Evolutionary conservation across 2,113 vertebrate species (phyloP).

Genomic region (Odontesthes bonariensis): DNA sequence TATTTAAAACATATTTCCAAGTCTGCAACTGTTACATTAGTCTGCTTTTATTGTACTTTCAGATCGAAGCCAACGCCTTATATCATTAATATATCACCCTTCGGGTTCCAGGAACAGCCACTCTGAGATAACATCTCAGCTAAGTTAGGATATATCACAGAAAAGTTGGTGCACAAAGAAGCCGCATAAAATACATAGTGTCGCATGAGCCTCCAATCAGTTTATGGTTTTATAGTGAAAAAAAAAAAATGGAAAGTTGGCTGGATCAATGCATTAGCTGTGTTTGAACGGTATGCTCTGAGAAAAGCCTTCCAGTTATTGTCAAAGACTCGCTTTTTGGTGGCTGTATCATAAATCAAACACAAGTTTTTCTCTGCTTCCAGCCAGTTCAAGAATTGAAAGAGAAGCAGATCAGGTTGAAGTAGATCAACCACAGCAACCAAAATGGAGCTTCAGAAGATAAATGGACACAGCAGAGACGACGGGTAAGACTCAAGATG

Average conservation of each 20-base stretch:
- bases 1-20: neutral
- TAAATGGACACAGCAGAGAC: conserved; percentile 75
- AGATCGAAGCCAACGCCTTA: neutral
- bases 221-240: neutral
- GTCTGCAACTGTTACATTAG: neutral
- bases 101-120: neutral
- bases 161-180: conserved; percentile 3
- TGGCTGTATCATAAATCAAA: neutral
- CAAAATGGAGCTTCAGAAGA: conserved; percentile 81
- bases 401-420: conserved; percentile 4
- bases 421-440: neutral
- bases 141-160: conserved; percentile 15
- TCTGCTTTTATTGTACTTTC: neutral
- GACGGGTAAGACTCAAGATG: conserved; percentile 67
- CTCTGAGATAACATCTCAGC: neutral
- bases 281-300: neutral
- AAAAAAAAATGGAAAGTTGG: conserved; percentile 20
- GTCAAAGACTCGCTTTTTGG: neutral
- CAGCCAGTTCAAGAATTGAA: conserved; percentile 22
- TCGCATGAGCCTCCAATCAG: neutral
- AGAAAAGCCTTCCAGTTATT: neutral
- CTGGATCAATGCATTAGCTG: neutral
- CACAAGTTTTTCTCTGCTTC: neutral
- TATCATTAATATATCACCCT: too few species aligned
- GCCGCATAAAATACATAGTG: neutral